Evolutionary conservation across 2,888 invertebrate genomes (phyloP).

Genomic region (Gymnocheta viridis): DNA sequence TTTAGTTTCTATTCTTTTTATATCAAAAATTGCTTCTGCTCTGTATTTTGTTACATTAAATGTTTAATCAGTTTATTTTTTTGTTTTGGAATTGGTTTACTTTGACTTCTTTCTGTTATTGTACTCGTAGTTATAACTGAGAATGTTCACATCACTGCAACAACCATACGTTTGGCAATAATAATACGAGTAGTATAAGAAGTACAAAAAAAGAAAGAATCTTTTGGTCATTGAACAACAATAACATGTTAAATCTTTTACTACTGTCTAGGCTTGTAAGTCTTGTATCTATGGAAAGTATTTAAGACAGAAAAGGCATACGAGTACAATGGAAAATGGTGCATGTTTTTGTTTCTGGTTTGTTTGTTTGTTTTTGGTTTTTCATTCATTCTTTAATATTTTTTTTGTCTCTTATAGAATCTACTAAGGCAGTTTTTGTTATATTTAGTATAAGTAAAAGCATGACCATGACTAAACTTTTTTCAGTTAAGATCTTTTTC

Average conservation of each 20-base stretch:
- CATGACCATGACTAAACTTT: slow-evolving; percentile 66
- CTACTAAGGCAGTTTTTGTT: slow-evolving; percentile 40
- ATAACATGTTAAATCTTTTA: slow-evolving; percentile 67
- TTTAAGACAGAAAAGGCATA: slow-evolving; percentile 56
- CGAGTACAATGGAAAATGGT: slow-evolving; percentile 66
- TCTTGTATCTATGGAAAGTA: slow-evolving; percentile 47
- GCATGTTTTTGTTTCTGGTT: slow-evolving; percentile 58
- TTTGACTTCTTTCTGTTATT: slow-evolving; percentile 32
- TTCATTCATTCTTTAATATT: slow-evolving; percentile 54
- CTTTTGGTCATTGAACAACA: slow-evolving; percentile 64
- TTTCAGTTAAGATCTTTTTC: slow-evolving; percentile 66
- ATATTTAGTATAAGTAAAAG: slow-evolving; percentile 56
- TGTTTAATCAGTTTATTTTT: slow-evolving; percentile 7
- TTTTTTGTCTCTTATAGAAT: slow-evolving; percentile 33
- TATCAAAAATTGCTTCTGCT: neutral
- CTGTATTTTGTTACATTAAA: slow-evolving; percentile 17
- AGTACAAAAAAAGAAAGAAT: neutral
- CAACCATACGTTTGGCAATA: slow-evolving; percentile 33
- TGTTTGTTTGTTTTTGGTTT: slow-evolving; percentile 29
- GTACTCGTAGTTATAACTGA: slow-evolving; percentile 42
- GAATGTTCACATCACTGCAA: slow-evolving; percentile 55
- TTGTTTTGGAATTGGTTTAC: slow-evolving; percentile 21
- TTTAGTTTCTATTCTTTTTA: neutral
- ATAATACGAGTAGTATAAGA: neutral
- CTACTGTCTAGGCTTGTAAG: slow-evolving; percentile 67